Base-by-base conservation (phyloP, 1,140 invertebrate species). In the Tigriopus japonicus region DNA sequence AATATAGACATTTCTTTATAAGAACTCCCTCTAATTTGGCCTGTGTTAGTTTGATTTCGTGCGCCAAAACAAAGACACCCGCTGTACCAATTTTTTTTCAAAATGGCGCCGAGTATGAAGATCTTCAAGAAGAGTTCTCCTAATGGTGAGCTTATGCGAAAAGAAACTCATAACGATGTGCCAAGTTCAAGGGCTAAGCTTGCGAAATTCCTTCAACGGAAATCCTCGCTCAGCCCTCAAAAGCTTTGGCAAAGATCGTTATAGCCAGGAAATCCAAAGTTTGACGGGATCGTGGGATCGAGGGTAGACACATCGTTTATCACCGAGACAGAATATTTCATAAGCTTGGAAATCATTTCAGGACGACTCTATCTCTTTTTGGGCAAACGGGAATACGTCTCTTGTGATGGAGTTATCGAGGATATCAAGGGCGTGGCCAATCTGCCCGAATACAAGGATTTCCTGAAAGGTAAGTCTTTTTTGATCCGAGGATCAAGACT, bases 121-220 rank as follows among this genome's bases (percentile, higher is more conserved):
- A 89, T 95, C 66, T 95, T 85, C 73, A 96, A 95, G 74, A 96
- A 96, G 74, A 84, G 81, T 67, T 87, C 89, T 5, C 88, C 90
- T 7, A 95, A 95, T 76, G 86, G 85, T 59, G 93, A 93, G 78
- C 78, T 97, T 55, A 90, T 84, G 83, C 52, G 84, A 91, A 53
- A 93, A 97, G 87, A 89, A 72, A 73, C 80, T 74, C 54, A 53
- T 53, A 63, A 19, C 61, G 54, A 23, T 28, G 21, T 52, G 10
- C 41, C 35, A 13, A 24, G 62, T 14, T 17, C 19, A 15, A 6
- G 17, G 28, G 28, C 9, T 35, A 35, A 35, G 9, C 28, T 35
- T 35, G 28, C 9, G 28, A 9, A 35, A 35, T 35, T 35, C 28
- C 28, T 35, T 35, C 28, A 35, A 35, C 28, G 28, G 28, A 35